Percentiles rank a stretch among this genome's conserved stretches.
Conservation (phyloP, 2,888 invertebrate genomes). For the Ochropleura leucogaster region DNA sequence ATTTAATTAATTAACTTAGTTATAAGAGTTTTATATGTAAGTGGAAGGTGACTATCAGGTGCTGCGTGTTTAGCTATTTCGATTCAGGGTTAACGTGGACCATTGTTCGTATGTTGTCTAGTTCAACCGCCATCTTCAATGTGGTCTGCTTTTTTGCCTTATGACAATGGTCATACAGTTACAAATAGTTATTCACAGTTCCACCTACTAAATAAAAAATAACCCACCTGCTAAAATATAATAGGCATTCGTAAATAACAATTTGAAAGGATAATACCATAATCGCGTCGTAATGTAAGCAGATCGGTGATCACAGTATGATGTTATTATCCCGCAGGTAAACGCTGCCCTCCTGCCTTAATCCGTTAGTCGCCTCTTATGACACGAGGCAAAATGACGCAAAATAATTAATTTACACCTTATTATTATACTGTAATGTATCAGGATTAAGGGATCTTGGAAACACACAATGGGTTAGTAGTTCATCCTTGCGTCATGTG, state of each 20-base stretch:
- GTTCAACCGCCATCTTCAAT: too few species aligned
- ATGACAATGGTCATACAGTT: background rate
- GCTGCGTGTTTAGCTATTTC: background rate
- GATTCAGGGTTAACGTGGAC: background rate
- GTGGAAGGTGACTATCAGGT: background rate
- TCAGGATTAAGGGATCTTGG: conserved; percentile 41
- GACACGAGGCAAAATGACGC: conserved; percentile 26
- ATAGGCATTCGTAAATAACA: background rate
- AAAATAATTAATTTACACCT: conserved; percentile 58
- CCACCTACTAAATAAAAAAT: background rate
- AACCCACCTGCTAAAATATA: background rate
- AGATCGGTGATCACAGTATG: conserved; percentile 34
- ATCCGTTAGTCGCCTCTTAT: conserved; percentile 35
- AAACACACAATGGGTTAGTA: conserved; percentile 32
- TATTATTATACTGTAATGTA: conserved; percentile 51
- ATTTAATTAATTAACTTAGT: background rate
- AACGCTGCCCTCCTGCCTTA: conserved; percentile 39
- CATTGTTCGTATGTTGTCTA: background rate
- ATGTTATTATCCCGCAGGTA: conserved; percentile 41
- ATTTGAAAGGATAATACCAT: conserved; percentile 22
- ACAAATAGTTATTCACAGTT: background rate
- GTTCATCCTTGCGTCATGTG: conserved; percentile 18
- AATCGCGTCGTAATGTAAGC: conserved; percentile 26
- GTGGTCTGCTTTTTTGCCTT: background rate
- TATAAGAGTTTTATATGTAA: background rate